These are phyloP conservation scores for Corynorhinus townsendii DNA, from an alignment of 2,113 vertebrate species.

Conservation along the genomic window DNA sequence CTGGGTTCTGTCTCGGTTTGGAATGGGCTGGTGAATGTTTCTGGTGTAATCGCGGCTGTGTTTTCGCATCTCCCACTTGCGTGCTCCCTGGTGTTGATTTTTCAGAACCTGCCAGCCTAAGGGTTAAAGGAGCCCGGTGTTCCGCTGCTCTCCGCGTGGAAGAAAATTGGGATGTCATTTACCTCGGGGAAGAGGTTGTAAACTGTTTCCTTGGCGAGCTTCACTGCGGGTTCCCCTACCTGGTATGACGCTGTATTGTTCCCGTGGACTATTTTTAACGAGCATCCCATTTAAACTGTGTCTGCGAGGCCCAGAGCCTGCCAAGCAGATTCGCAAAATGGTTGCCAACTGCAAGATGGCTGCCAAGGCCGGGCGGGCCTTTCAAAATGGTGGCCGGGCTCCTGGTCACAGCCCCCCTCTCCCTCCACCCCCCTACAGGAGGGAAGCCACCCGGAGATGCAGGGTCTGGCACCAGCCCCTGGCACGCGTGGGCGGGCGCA, in stretches of 20 bases:
- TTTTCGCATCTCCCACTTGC: too few relatives aligned
- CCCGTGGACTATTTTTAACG: conserved; percentile 81
- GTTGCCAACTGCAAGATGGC: conserved; percentile 99
- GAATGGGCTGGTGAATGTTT: too few relatives aligned
- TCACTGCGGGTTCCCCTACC: conserved; percentile 76
- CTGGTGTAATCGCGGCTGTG: too few relatives aligned
- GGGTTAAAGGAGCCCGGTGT: conserved; percentile 71
- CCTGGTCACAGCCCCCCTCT: too few relatives aligned
- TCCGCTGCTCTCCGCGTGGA: conserved; percentile 36
- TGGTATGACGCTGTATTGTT: conserved; percentile 77
- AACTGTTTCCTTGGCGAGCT: conserved; percentile 48
- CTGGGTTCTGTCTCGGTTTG: accelerated
- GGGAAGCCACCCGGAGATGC: conserved; percentile 76
- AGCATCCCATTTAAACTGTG: conserved; percentile 84
- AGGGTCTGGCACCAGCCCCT: conserved; percentile 89
- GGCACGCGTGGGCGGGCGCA: conserved; percentile 85
- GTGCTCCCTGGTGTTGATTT: background rate
- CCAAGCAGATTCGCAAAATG: conserved; percentile 95
- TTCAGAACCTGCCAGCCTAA: conserved; percentile 11
- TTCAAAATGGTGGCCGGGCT: conserved; percentile 79
- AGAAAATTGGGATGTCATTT: conserved; percentile 34
- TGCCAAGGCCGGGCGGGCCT: conserved; percentile 88
- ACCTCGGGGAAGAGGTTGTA: conserved; percentile 54
- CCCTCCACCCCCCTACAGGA: background rate
- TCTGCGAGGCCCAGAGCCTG: conserved; percentile 83